phyloP scores from a whole-genome alignment of 2,113 vertebrate species.

The Erythrolamprus reginae region DNA sequence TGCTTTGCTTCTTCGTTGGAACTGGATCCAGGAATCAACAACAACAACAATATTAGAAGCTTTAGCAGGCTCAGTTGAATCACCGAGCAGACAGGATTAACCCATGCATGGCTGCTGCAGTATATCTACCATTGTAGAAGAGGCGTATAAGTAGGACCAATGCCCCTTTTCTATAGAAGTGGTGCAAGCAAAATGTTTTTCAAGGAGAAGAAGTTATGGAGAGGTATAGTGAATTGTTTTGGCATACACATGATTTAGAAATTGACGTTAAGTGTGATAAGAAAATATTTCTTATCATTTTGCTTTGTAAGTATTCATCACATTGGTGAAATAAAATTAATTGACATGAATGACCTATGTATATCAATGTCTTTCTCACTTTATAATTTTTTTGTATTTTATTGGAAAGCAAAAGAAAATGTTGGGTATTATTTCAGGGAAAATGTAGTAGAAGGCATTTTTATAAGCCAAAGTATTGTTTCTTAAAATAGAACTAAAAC shows the following conservation, averaged over 20 bases:
- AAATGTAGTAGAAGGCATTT: neutral
- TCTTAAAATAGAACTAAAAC: neutral
- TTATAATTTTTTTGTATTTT: neutral
- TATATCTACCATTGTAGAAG: too few species aligned
- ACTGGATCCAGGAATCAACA: too few species aligned
- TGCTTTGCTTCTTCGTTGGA: too few species aligned
- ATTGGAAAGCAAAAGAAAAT: neutral
- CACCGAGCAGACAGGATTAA: too few species aligned
- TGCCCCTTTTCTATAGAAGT: neutral
- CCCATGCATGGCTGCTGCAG: too few species aligned
- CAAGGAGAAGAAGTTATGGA: neutral
- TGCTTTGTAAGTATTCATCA: slow-evolving; percentile 1
- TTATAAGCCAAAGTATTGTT: neutral
- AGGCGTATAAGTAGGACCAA: too few species aligned
- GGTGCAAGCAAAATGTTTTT: neutral
- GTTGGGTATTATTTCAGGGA: neutral
- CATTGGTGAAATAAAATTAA: neutral
- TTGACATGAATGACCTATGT: fast-evolving
- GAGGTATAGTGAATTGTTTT: neutral
- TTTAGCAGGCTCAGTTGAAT: too few species aligned
- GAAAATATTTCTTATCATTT: neutral
- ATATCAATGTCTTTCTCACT: neutral
- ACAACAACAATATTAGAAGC: too few species aligned
- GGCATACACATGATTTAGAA: neutral
- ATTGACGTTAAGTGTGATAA: slow-evolving; percentile 33